Evolutionary conservation across 2,888 invertebrate genomes (phyloP).

Genomic region (Eubasilissa splendida): DNA sequence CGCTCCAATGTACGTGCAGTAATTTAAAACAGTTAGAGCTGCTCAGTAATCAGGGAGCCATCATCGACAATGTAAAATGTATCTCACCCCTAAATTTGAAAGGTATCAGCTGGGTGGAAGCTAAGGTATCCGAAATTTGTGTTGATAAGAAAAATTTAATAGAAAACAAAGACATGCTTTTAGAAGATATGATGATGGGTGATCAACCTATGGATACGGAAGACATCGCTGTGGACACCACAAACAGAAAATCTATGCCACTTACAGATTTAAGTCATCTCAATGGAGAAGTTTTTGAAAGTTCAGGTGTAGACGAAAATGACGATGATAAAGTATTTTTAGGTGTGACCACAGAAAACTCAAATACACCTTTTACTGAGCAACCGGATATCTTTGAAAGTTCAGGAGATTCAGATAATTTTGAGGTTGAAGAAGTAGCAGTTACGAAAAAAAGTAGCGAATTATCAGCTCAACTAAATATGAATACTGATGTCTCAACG

Average conservation of each 20-base stretch:
- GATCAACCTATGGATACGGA: constrained; percentile 72
- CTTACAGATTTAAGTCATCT: constrained; percentile 65
- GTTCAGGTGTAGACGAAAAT: constrained; percentile 62
- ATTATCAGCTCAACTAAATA: neutral
- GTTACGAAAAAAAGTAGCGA: neutral
- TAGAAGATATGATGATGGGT: constrained; percentile 76
- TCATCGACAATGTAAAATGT: constrained; percentile 74
- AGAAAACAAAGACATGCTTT: constrained; percentile 59
- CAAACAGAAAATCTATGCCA: constrained; percentile 67
- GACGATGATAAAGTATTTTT: constrained; percentile 67
- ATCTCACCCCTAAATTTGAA: constrained; percentile 70
- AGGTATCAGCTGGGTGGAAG: constrained; percentile 73
- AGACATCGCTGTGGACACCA: constrained; percentile 65
- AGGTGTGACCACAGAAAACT: constrained; percentile 48
- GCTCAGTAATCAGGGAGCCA: constrained; percentile 71
- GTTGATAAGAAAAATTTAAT: constrained; percentile 24
- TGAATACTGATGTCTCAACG: constrained; percentile 7
- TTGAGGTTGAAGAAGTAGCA: neutral
- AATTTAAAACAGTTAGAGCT: constrained; percentile 77
- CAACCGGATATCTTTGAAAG: constrained; percentile 59
- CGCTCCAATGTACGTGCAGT: constrained; percentile 80
- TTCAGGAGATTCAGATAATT: constrained; percentile 62
- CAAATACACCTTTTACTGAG: constrained; percentile 46
- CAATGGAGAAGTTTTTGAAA: constrained; percentile 65
- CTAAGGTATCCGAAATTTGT: constrained; percentile 73